Evolutionary conservation across 1,140 invertebrate genomes (phyloP).

Genomic region (Eufriesea mexicana): DNA sequence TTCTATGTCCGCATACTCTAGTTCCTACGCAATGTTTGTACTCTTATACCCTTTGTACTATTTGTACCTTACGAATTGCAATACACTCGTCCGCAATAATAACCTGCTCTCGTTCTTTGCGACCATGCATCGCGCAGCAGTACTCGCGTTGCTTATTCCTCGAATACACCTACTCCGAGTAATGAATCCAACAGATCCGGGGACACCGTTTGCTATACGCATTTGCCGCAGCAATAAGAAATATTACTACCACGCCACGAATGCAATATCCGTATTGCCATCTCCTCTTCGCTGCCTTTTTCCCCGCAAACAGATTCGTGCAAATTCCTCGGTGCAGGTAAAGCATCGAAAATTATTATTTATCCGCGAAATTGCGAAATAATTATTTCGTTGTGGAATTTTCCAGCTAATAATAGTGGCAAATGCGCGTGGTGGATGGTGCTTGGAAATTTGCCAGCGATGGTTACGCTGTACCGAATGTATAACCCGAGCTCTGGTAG

Average conservation of each 20-base stretch:
- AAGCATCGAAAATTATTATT: too few relatives aligned
- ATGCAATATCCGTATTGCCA: not conserved
- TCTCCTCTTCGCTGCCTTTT: not conserved
- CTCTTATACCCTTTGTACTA: constrained; percentile 82
- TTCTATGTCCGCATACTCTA: constrained; percentile 82
- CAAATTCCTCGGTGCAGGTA: too few relatives aligned
- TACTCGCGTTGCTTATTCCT: not conserved
- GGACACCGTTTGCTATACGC: not conserved
- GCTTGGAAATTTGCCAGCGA: too few relatives aligned
- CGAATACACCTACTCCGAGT: not conserved
- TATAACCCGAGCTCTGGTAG: too few relatives aligned
- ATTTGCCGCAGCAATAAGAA: not conserved
- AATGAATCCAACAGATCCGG: not conserved
- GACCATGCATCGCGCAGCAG: too few relatives aligned
- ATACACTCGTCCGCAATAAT: constrained; percentile 82
- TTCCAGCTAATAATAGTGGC: too few relatives aligned
- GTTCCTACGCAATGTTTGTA: constrained; percentile 83
- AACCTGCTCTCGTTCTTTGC: constrained; percentile 31
- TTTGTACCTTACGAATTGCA: constrained; percentile 82
- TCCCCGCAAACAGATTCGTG: too few relatives aligned
- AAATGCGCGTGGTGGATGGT: too few relatives aligned
- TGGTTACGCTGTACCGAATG: too few relatives aligned
- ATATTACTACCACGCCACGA: too few relatives aligned
- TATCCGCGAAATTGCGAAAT: too few relatives aligned
- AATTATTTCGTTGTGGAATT: too few relatives aligned